Base-by-base conservation (phyloP, 2,797 vertebrate species). In the Kryptopterus vitreolus region DNA sequence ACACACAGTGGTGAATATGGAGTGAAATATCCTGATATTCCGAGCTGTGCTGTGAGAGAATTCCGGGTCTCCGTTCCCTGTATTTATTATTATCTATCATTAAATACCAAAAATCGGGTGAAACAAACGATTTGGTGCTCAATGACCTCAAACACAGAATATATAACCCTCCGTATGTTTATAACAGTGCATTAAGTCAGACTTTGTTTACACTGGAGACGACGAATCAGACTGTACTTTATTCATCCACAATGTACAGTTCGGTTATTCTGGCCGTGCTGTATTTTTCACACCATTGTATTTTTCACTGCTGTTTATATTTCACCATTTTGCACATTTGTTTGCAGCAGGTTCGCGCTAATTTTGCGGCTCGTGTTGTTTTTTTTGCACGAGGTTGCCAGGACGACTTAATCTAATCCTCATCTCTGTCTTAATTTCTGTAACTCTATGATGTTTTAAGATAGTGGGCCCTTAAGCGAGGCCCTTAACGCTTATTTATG, bases 1-100 rank as follows among this genome's bases (percentile, higher is more conserved):
- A 18, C 58, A 16, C 26, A 61, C 13, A 1, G 31, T 31, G 35
- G 18, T 35, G 7, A 11, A 18, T 63, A 18, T 15, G 2, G 18
- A 33, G 61, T 63, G 31, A 35, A 11, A 4, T 63, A 63, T 35
- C 7, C 61, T 11, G 50, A 20, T 55, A 20, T 8, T 3, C 4
- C 6, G 9, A 77, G 74, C 33, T 85, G 80, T 80, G 77, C 52
- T 66, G 71, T 66, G 20, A 71, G 69, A 52, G 81, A 81, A 43
- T 82, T 50, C 38, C 58, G 4, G 24, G 81, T 80, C 65, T 35
- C 12, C 46, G 33, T 82, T 53, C 10, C 26, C 38, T 85, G 81
- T 61, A 57, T 4, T 20, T 85, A 80, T 69, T 72, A 0, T 16
- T 78, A 80, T 80, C 73, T 53, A 58, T 2, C 0, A 18, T 31